These are phyloP conservation scores for Daubentonia madagascariensis DNA, from an alignment of 2,113 vertebrate species.

Conservation along the genomic window DNA sequence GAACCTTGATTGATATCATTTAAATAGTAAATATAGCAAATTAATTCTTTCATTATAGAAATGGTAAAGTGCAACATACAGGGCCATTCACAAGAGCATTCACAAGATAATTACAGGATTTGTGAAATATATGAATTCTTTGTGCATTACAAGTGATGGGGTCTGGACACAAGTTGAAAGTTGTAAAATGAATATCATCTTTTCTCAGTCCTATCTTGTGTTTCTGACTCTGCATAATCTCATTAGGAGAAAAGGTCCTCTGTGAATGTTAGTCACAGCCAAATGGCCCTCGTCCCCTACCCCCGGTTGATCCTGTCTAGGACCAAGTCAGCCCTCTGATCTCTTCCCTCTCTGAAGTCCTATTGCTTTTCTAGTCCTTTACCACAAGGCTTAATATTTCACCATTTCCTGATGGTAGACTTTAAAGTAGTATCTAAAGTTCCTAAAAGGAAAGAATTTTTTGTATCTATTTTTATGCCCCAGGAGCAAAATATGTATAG, in stretches of 20 bases:
- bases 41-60: not conserved
- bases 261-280: not conserved
- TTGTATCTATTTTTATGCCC: not conserved
- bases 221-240: not conserved
- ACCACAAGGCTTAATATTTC: not conserved
- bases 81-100: not conserved
- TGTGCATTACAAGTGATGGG: not conserved
- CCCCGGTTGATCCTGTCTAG: fast-evolving
- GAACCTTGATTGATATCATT: not conserved
- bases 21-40: not conserved
- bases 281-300: not conserved
- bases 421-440: not conserved
- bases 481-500: not conserved
- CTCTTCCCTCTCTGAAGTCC: not conserved
- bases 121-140: not conserved
- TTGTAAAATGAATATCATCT: not conserved
- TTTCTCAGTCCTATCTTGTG: not conserved
- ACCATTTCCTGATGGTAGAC: not conserved
- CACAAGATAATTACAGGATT: not conserved
- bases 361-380: not conserved
- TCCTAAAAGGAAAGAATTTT: not conserved
- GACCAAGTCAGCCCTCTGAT: not conserved
- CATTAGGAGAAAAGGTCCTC: not conserved
- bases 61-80: not conserved
- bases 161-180: not conserved